Conservation (phyloP, 2,113 vertebrate genomes). For the Embiotoca jacksoni region DNA sequence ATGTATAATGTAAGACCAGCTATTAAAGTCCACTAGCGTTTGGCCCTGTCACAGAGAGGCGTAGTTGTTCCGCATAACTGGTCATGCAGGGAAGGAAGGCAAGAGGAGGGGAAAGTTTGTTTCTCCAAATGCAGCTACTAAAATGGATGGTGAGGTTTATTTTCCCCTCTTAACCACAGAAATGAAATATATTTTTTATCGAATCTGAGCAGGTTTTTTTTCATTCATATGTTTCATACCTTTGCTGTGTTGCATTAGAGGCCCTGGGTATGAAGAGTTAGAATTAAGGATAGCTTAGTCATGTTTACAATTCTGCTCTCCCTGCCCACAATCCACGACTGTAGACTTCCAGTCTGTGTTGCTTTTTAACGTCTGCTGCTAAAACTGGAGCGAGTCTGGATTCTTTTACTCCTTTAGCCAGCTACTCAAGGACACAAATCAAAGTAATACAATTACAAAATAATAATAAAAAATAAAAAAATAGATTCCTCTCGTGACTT, state of each 20-base stretch:
- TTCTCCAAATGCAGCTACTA: constrained; percentile 54
- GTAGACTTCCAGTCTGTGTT: not conserved
- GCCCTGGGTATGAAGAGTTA: not conserved
- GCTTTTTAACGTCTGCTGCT: constrained; percentile 10
- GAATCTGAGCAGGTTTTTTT: constrained; percentile 11
- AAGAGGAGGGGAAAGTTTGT: constrained; percentile 58
- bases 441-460: constrained; percentile 12
- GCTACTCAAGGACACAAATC: not conserved
- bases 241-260: constrained; percentile 18
- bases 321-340: not conserved
- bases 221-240: constrained; percentile 16
- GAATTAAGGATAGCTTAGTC: constrained; percentile 16
- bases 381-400: not conserved
- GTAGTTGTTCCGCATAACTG: constrained; percentile 49
- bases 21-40: constrained; percentile 70
- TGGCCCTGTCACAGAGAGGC: constrained; percentile 70
- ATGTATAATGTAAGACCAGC: constrained; percentile 76
- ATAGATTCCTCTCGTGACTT: not conserved
- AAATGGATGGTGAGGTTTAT: constrained; percentile 59
- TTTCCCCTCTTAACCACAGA: constrained; percentile 58
- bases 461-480: constrained; percentile 8
- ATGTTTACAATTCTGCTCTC: constrained; percentile 1
- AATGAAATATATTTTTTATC: constrained; percentile 45
- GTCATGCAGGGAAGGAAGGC: constrained; percentile 56
- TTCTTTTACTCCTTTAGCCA: constrained; percentile 18